Evolutionary conservation across 92 coral and sea anemone genomes (phyloP).

Genomic region (Isaurus tuberculatus): DNA sequence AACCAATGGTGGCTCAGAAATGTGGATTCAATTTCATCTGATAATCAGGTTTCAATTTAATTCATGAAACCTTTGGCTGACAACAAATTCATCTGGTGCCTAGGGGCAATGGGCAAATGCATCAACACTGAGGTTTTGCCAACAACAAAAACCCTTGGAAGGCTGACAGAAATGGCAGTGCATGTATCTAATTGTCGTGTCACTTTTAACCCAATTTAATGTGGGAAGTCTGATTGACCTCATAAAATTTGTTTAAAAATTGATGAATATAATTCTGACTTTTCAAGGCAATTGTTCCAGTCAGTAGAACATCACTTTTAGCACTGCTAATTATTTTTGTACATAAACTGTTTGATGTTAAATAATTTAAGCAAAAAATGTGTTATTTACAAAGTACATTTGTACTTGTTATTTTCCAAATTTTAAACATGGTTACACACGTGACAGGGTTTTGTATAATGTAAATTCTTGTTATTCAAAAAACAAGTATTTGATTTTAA

Average conservation of each 20-base stretch:
- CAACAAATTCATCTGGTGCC: conserved; percentile 54
- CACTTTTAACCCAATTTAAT: too few species aligned
- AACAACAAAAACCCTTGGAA: not conserved
- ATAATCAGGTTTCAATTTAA: conserved; percentile 39
- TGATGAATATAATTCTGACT: too few species aligned
- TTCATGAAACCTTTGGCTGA: conserved; percentile 57
- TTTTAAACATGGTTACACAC: conserved; percentile 51
- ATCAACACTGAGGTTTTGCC: conserved; percentile 3
- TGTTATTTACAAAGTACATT: too few species aligned
- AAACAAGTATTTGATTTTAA: not conserved
- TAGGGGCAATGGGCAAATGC: not conserved
- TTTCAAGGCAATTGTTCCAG: too few species aligned
- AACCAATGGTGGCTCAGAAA: conserved; percentile 61
- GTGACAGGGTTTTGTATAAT: conserved; percentile 39
- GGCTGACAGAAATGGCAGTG: not conserved
- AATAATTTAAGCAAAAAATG: not conserved
- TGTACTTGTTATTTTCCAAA: conserved; percentile 8
- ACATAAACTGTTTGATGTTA: not conserved
- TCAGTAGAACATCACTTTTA: not conserved
- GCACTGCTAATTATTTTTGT: not conserved
- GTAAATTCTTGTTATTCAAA: not conserved
- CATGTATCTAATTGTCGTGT: not conserved
- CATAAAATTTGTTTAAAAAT: conserved; percentile 26
- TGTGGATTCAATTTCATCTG: conserved; percentile 46
- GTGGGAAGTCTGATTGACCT: not conserved